Conservation (phyloP, 1,140 invertebrate genomes). For the Drosophila lowei region DNA sequence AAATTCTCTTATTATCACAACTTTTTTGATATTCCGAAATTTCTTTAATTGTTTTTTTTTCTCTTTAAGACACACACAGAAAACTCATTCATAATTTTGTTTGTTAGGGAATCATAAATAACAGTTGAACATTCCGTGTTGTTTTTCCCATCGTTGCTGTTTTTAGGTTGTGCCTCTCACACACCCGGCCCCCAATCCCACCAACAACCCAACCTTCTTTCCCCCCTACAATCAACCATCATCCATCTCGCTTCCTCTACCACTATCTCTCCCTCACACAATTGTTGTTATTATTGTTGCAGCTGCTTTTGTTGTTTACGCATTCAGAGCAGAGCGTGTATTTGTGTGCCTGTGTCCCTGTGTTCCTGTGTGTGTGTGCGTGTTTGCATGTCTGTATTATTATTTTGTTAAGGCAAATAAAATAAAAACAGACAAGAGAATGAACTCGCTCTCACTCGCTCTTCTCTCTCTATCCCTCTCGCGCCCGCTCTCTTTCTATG, state of each 20-base stretch:
- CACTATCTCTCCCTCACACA: background rate
- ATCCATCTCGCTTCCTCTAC: constrained; percentile 6
- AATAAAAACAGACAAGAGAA: constrained; percentile 66
- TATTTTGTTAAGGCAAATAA: constrained; percentile 79
- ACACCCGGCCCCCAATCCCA: too few relatives aligned
- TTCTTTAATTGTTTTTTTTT: too few relatives aligned
- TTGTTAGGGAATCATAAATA: constrained; percentile 33
- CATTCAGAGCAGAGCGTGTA: constrained; percentile 49
- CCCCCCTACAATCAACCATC: too few relatives aligned
- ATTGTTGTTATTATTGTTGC: constrained; percentile 59
- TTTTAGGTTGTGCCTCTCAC: constrained; percentile 33
- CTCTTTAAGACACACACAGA: too few relatives aligned
- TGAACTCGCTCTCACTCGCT: constrained; percentile 48
- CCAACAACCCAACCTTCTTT: background rate
- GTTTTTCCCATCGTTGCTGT: constrained; percentile 43
- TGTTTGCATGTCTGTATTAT: constrained; percentile 74
- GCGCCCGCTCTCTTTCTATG: background rate
- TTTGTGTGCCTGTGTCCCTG: constrained; percentile 30
- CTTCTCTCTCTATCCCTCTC: background rate
- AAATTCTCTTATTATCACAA: too few relatives aligned
- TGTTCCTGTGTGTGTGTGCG: constrained; percentile 39
- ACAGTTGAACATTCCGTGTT: constrained; percentile 41
- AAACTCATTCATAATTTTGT: constrained; percentile 8
- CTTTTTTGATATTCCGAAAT: too few relatives aligned
- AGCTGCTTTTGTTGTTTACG: constrained; percentile 79